Base-by-base conservation (phyloP, 2,888 invertebrate genomes). In the Athalia rosae region DNA sequence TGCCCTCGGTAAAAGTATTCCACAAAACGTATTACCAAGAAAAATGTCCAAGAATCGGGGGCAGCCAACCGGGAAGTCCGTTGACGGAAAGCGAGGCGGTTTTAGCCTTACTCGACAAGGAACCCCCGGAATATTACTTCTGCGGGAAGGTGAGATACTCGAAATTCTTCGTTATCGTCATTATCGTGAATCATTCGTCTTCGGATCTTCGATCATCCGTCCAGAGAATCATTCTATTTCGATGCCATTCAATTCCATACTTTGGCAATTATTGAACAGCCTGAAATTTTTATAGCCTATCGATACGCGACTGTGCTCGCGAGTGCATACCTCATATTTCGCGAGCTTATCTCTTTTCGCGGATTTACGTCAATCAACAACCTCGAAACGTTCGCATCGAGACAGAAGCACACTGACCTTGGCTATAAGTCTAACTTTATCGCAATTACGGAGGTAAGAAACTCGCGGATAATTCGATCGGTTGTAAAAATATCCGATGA, bases 21-120 rank as follows among this genome's bases (percentile, higher is more conserved):
- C 88, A 88, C 82, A 89, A 89, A 85, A 89, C 88, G 47, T 89
- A 89, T 77, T 88, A 88, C 59, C 88, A 88, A 67, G 88, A 88
- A 81, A 88, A 88, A 74, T 84, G 83, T n/a, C 83, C 87, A 73
- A 86, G 88, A 74, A 83, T 87, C 79, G 86, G 87, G 50, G 87
- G 79, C 73, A 89, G 88, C 80, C 88, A 88, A 69, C 88, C 88
- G 61, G 88, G 88, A 78, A 89, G 88, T 80, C 88, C 88, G 11
- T 79, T 88, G 50, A 84, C 87, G 43, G 88, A 89, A 73, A 88
- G 86, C 79, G 88, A 88, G 73, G 88, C 88, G 9, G 87, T 87
- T n/a, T 80, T 87, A 56, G 85, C 87, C 8, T 79, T 87, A 69
- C 81, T 83, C 62, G 87, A 87, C 79, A 88, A 88, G 77, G 87